Base-by-base conservation (phyloP, 2,888 invertebrate genomes). In the Habroteleia sp. region DNA sequence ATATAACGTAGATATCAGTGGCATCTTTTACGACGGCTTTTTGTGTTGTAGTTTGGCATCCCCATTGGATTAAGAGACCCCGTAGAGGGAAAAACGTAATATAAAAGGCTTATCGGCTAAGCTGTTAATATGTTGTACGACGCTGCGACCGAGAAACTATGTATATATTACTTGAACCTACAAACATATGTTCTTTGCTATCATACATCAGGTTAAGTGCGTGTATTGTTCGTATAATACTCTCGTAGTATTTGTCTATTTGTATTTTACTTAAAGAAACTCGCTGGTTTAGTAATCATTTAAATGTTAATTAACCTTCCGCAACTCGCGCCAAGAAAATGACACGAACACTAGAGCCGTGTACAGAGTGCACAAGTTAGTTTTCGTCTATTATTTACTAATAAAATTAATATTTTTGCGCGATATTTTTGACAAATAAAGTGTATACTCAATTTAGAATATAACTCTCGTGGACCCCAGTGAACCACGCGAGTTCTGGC, bases 1-100 rank as follows among this genome's bases (percentile, higher is more conserved):
- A 56, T 73, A 62, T 65, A 62, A 50, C 68, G 44, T 56, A 52
- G 63, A 58, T 71, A 76, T 76, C 72, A 44, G 69, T 72, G 58
- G 71, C 71, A 65, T 63, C 63, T 68, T 73, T 52, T 50, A 56
- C 60, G 23, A 73, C 58, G 60, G 68, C 77, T 69, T 73, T 75
- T 76, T 65, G 74, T 58, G 58, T 71, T 71, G 44, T 52, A 71
- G 65, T 75, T 79, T 71, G 52, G 74, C 79, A 81, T 77, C 82
- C 83, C 84, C 82, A 81, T 84, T 82, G 87, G 88, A 88, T 88
- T 88, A 88, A 82, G 77, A 84, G 85, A 87, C 87, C 87, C 87
- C 87, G 85, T 86, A 85, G 85, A 87, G 88, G 88, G 88, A 88
- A 88, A 88, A 88, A 88, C 88, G 88, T 88, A 88, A 88, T 88